Percentiles rank a stretch among this genome's conserved stretches.
Evolutionary conservation across 2,888 invertebrate species (phyloP).

Genomic region (Hirtodrosophila cameraria): DNA sequence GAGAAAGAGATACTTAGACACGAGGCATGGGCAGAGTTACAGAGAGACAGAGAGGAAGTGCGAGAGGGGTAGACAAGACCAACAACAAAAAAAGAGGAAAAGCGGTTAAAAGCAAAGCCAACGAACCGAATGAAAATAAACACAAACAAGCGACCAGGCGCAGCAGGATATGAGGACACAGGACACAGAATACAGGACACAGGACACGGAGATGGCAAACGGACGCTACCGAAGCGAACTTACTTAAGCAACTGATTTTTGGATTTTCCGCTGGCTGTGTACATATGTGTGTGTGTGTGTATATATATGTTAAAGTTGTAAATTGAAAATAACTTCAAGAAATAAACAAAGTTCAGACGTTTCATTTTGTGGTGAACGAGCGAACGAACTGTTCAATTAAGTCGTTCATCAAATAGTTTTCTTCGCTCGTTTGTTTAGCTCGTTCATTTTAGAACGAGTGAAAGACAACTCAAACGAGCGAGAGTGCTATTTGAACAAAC

Average conservation of each 20-base stretch:
- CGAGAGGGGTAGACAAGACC: too few relatives aligned
- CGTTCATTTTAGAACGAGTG: too few relatives aligned
- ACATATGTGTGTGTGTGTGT: constrained; percentile 1
- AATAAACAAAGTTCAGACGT: too few relatives aligned
- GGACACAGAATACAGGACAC: constrained; percentile 21
- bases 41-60: background rate
- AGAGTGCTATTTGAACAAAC: too few relatives aligned
- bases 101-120: constrained; percentile 57
- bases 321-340: too few relatives aligned
- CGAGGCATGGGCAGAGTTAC: background rate
- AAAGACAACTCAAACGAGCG: too few relatives aligned
- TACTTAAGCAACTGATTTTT: constrained; percentile 76
- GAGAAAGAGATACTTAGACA: background rate
- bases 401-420: too few relatives aligned
- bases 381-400: too few relatives aligned
- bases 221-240: constrained; percentile 44
- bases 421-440: too few relatives aligned
- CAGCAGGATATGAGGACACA: constrained; percentile 43
- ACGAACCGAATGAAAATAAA: constrained; percentile 75
- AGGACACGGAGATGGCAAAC: constrained; percentile 50
- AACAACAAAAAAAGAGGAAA: constrained; percentile 2
- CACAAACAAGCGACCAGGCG: constrained; percentile 50
- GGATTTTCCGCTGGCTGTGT: constrained; percentile 57
- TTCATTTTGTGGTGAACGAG: too few relatives aligned
- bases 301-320: constrained; percentile 1